Conservation (phyloP, 2,797 vertebrate genomes). For the Hafferia zeledoni region DNA sequence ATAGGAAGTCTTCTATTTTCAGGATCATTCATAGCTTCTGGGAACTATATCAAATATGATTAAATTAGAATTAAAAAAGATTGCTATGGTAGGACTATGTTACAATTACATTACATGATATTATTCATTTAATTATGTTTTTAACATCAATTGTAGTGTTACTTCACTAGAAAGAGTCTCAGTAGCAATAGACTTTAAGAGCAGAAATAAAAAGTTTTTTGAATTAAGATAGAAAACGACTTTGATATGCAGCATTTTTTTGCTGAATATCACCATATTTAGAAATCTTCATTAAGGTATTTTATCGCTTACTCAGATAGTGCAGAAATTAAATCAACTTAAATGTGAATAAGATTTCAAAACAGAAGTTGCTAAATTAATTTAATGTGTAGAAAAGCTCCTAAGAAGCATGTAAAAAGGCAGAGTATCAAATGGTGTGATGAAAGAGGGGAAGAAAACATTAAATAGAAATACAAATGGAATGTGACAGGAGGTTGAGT, state of each 20-base stretch:
- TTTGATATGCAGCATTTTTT: not conserved
- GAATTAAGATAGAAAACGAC: not conserved
- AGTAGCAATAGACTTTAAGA: not conserved
- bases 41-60: not conserved
- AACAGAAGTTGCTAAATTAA: not conserved
- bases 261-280: not conserved
- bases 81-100: not conserved
- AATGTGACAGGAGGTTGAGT: constrained; percentile 18
- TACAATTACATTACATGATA: not conserved
- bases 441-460: not conserved
- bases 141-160: not conserved
- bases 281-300: not conserved
- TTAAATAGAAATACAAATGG: not conserved
- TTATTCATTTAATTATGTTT: not conserved
- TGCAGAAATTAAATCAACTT: not conserved
- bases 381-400: not conserved
- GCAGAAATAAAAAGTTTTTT: not conserved
- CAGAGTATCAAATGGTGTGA: not conserved
- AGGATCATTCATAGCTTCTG: not conserved
- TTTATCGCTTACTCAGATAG: not conserved
- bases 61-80: not conserved
- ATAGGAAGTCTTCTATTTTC: not conserved
- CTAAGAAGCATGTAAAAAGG: not conserved
- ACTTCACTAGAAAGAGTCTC: not conserved
- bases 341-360: not conserved